phyloP scores from a whole-genome alignment of 2,797 vertebrate genomes.

The Danio kyathit region DNA sequence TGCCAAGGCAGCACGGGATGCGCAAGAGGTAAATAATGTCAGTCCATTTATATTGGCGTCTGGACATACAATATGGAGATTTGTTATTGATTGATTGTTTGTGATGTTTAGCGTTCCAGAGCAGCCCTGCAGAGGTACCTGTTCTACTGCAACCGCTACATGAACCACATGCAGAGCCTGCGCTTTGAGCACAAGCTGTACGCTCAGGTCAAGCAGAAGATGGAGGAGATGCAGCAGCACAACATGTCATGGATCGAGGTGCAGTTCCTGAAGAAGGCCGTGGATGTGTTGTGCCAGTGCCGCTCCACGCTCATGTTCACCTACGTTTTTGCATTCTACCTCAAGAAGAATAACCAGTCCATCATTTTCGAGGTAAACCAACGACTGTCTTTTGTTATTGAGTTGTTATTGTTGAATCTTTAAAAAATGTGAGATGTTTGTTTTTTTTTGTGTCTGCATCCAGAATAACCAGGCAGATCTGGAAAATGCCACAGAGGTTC shows the following conservation, averaged over 20 bases:
- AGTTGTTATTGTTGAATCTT: no score
- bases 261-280: conserved; percentile 99
- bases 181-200: conserved; percentile 99
- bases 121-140: conserved; percentile 99
- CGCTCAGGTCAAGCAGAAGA: conserved; percentile 99
- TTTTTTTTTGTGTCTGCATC: neutral
- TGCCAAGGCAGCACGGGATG: conserved; percentile 98
- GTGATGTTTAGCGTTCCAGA: conserved; percentile 88
- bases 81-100: neutral
- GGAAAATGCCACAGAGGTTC: conserved; percentile 99
- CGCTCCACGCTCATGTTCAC: conserved; percentile 99
- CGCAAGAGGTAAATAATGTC: conserved; percentile 88
- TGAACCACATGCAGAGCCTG: conserved; percentile 99
- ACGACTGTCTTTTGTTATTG: no score
- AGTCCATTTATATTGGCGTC: neutral
- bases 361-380: conserved; percentile 97
- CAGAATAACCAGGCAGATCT: conserved; percentile 99
- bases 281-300: conserved; percentile 97
- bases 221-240: conserved; percentile 99
- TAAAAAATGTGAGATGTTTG: neutral
- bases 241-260: conserved; percentile 99
- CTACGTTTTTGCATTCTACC: conserved; percentile 99
- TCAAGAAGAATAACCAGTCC: conserved; percentile 99
- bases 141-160: conserved; percentile 99
- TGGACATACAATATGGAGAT: neutral